Percentiles rank a stretch among this genome's conserved stretches.
phyloP scores from a whole-genome alignment of 2,888 invertebrate species.

The Andrena praecox region DNA sequence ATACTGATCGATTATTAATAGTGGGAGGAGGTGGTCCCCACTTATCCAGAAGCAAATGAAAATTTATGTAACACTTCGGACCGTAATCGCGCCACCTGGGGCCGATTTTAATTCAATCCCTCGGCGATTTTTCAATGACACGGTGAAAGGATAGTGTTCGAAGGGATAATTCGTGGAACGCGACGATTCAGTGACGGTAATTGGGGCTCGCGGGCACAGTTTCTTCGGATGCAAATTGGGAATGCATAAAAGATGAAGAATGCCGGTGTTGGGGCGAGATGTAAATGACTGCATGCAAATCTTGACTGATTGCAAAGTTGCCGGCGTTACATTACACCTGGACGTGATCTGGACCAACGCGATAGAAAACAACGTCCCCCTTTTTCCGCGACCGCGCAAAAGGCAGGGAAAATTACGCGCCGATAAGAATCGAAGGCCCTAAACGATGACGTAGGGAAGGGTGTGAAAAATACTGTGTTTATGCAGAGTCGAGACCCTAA shows the following conservation, averaged over 20 bases:
- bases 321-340: slow-evolving; percentile 36
- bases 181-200: slow-evolving; percentile 42
- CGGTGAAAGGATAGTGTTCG: not conserved
- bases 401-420: slow-evolving; percentile 20
- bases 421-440: slow-evolving; percentile 1
- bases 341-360: slow-evolving; percentile 39
- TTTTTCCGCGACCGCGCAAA: not conserved
- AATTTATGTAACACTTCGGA: not conserved
- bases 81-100: not conserved
- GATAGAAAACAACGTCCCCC: slow-evolving; percentile 1
- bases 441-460: not conserved
- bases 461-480: not conserved
- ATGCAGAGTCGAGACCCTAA: not conserved
- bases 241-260: slow-evolving; percentile 62
- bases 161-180: slow-evolving; percentile 32
- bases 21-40: too few relatives aligned
- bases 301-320: slow-evolving; percentile 53
- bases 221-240: slow-evolving; percentile 58
- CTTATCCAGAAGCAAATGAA: too few relatives aligned
- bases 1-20: too few relatives aligned
- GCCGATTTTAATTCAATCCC: slow-evolving; percentile 15
- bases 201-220: slow-evolving; percentile 55
- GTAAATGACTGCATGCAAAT: slow-evolving; percentile 60
- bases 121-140: slow-evolving; percentile 15
- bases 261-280: slow-evolving; percentile 43